A percentile compares a stretch with the other conserved stretches of the same genome.
phyloP scores from a whole-genome alignment of 2,113 vertebrate species.

The Serinus canaria region DNA sequence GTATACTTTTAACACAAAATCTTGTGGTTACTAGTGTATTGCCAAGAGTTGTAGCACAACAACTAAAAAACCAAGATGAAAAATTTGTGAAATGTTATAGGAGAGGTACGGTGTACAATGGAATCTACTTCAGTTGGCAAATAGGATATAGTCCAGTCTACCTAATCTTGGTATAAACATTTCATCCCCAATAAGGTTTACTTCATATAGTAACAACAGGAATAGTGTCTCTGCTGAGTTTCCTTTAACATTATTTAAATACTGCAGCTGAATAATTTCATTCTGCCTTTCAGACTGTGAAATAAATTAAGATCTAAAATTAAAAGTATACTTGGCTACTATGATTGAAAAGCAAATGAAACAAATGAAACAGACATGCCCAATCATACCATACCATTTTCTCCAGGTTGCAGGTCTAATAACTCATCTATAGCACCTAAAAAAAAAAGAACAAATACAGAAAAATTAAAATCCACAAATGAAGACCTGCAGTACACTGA shows the following conservation, averaged over 20 bases:
- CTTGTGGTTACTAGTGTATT: neutral
- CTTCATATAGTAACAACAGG: neutral
- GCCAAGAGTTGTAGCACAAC: neutral
- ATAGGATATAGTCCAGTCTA: neutral
- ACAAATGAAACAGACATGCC: neutral
- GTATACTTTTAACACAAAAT: neutral
- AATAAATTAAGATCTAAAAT: neutral
- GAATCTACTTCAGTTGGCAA: neutral
- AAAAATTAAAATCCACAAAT: conserved; percentile 15
- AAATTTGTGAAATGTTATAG: neutral
- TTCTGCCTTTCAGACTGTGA: neutral
- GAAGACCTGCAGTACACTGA: neutral
- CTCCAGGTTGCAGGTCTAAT: conserved; percentile 72
- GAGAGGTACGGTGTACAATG: neutral
- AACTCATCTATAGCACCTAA: conserved; percentile 72
- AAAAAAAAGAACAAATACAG: neutral
- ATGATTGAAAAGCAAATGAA: neutral
- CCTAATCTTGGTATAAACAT: neutral
- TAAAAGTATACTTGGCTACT: neutral
- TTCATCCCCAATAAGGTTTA: neutral
- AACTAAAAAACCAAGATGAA: neutral
- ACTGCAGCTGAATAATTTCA: neutral
- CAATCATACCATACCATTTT: conserved; percentile 66
- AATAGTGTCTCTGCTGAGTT: neutral
- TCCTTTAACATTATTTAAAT: neutral